phyloP scores from a whole-genome alignment of 2,888 invertebrate species.

The Junonia oenone region DNA sequence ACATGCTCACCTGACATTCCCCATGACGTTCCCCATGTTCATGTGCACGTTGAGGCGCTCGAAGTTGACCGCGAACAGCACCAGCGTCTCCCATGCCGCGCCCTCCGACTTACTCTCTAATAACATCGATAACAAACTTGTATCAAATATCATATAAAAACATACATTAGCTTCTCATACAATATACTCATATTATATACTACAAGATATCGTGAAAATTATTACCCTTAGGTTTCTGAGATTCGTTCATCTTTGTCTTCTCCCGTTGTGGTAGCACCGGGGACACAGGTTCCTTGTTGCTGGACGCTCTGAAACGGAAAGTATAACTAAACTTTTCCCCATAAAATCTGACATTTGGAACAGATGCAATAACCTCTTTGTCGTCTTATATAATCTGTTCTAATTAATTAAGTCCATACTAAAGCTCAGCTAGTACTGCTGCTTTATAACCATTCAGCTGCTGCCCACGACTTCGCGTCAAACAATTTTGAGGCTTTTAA shows the following conservation, averaged over 20 bases:
- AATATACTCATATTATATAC: too few species aligned
- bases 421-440: too few species aligned
- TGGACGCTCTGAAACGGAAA: constrained; percentile 39
- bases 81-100: constrained; percentile 96
- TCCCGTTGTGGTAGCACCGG: constrained; percentile 67
- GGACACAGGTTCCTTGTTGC: constrained; percentile 52
- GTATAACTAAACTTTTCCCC: neutral
- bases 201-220: neutral
- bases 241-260: constrained; percentile 62
- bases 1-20: constrained; percentile 93
- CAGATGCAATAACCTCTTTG: too few species aligned
- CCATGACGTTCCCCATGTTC: constrained; percentile 99
- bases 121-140: neutral
- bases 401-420: too few species aligned
- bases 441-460: too few species aligned
- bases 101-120: constrained; percentile 54
- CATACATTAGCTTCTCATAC: neutral
- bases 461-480: too few species aligned
- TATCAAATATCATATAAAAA: too few species aligned
- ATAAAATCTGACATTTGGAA: too few species aligned
- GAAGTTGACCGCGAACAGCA: constrained; percentile 97
- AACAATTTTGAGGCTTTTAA: too few species aligned
- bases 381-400: too few species aligned
- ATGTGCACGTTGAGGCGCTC: constrained; percentile 97
- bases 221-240: constrained; percentile 61